Conservation (phyloP, 1,140 invertebrate genomes). For the Samia ricini region DNA sequence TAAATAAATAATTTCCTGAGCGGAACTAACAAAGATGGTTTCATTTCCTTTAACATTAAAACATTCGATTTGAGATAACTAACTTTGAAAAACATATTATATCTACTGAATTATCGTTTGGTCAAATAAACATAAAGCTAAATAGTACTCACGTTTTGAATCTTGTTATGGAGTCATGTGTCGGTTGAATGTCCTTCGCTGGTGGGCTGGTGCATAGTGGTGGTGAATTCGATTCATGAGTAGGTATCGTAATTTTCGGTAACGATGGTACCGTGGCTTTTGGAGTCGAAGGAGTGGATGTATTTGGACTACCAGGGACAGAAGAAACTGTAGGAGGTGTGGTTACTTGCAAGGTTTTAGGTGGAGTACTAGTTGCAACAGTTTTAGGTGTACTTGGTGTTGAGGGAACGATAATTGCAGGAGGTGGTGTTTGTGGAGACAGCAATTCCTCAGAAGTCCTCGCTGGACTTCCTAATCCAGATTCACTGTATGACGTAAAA, state of each 20-base stretch:
- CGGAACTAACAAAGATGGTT: not conserved
- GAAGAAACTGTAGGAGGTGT: slow-evolving; percentile 8
- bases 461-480: slow-evolving; percentile 70
- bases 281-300: slow-evolving; percentile 28
- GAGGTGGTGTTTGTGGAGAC: slow-evolving; percentile 60
- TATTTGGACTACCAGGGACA: slow-evolving; percentile 27
- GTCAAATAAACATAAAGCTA: too few species aligned
- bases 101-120: not conserved
- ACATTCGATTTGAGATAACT: not conserved
- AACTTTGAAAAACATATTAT: not conserved
- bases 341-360: slow-evolving; percentile 19
- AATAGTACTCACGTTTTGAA: slow-evolving; percentile 71
- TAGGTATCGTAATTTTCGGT: slow-evolving; percentile 21
- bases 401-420: slow-evolving; percentile 10
- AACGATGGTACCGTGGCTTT: slow-evolving; percentile 31
- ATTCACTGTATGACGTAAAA: slow-evolving; percentile 54
- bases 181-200: slow-evolving; percentile 50
- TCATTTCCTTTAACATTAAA: not conserved
- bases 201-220: slow-evolving; percentile 68
- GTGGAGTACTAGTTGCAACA: not conserved
- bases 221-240: slow-evolving; percentile 54
- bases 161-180: slow-evolving; percentile 62
- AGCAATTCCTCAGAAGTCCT: slow-evolving; percentile 64
- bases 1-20: not conserved
- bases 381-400: slow-evolving; percentile 1